Conservation (phyloP, 2,113 vertebrate species). For the Cryptoleucopteryx plumbea region DNA sequence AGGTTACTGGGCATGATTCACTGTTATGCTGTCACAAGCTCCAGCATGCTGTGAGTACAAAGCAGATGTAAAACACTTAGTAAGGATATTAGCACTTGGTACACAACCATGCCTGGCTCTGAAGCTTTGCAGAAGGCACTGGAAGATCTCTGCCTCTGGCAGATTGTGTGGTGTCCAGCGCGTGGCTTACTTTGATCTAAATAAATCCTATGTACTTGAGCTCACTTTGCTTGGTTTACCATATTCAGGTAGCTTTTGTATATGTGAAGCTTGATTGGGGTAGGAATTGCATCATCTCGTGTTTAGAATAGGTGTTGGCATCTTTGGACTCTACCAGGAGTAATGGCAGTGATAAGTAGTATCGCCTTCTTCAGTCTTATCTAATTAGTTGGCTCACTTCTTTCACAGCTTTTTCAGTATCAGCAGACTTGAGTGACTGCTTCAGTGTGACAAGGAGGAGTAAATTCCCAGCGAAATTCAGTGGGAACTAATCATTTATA, state of each 20-base stretch:
- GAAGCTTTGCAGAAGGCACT: background rate
- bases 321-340: background rate
- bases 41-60: background rate
- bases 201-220: background rate
- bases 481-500: background rate
- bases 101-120: fast-evolving
- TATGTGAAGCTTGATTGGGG: fast-evolving
- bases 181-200: background rate
- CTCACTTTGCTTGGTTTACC: background rate
- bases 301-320: background rate
- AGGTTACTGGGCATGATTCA: background rate
- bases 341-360: background rate
- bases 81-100: background rate
- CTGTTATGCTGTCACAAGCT: background rate
- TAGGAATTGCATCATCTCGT: background rate
- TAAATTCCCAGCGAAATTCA: background rate
- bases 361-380: background rate
- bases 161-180: background rate
- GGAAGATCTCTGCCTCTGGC: background rate
- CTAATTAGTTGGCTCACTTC: background rate
- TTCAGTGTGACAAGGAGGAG: background rate
- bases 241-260: background rate
- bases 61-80: background rate
- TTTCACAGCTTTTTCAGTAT: background rate
- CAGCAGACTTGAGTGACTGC: background rate